Percentiles rank a stretch among this genome's conserved stretches.
These are phyloP conservation scores for Oxygymnocypris stewartii DNA, from an alignment of 2,113 vertebrate species.

Conservation along the genomic window DNA sequence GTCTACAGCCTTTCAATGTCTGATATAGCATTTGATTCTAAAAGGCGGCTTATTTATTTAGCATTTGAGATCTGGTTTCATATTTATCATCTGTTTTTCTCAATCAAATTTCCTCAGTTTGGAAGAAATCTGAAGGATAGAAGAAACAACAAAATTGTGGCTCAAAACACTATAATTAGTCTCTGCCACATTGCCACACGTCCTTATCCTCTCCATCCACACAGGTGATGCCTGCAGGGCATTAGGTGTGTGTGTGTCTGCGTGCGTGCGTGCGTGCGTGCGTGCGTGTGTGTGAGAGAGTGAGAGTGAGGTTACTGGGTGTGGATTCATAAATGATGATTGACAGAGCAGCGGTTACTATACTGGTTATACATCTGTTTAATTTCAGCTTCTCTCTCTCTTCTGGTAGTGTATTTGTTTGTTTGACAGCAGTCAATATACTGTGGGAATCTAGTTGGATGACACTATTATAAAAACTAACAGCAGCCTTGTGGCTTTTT, in stretches of 20 bases:
- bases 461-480: slow-evolving; percentile 6
- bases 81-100: not conserved
- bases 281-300: not conserved
- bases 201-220: not conserved
- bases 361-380: not conserved
- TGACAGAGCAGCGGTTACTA: not conserved
- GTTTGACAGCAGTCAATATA: not conserved
- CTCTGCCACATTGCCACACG: not conserved
- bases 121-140: too few relatives aligned
- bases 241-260: not conserved
- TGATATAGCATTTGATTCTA: too few relatives aligned
- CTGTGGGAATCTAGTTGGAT: slow-evolving; percentile 10
- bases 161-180: not conserved
- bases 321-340: not conserved
- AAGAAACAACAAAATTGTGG: too few relatives aligned
- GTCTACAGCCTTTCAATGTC: too few relatives aligned
- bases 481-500: not conserved
- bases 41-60: too few relatives aligned
- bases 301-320: not conserved
- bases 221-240: slow-evolving; percentile 19
- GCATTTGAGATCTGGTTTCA: not conserved
- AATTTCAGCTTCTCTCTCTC: not conserved
- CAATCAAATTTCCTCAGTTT: too few relatives aligned
- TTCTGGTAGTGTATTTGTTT: slow-evolving; percentile 19
- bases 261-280: not conserved